Base-by-base conservation (phyloP, 2,888 invertebrate genomes). In the Xestia c-nigrum region DNA sequence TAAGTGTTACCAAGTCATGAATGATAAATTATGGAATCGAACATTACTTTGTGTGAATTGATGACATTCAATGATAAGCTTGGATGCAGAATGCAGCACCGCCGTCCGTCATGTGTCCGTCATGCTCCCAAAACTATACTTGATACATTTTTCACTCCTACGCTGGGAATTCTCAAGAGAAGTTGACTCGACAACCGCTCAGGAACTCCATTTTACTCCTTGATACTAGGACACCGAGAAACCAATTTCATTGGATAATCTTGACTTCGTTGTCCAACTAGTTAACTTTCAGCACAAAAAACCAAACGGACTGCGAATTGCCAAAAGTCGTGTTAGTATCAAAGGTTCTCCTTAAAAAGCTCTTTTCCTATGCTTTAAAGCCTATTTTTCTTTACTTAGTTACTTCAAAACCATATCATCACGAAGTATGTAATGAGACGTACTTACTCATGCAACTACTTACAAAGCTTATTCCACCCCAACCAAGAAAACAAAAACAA, bases 401-500 rank as follows among this genome's bases (percentile, higher is more conserved):
- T 16, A 24, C 5, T 76, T 50, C 31, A 21, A 76, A 63, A 76
- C 19, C 10, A 52, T 21, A 38, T 72, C 10, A 9, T 24, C 7
- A 55, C 31, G 12, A 46, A 46, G 14, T 5, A 46, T 65, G 46
- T 81, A 52, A 65, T 80, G 5, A 16, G 14, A n/a, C 16, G 5
- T 21, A 50, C 14, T 65, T 38, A 7, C n/a, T 31, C n/a, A 16
- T 47, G 47, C 81, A 64, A n/a, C 21, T 65, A 50, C 19, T 16
- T 65, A 57, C 19, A 16, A 16, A 61, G 40, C 38, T 6, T 63
- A 55, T 73, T 63, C 52, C 59, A 55, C 19, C 50, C 52, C 52
- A 73, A 59, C 66, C 71, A 66, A 73, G 65, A 81, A 85, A 85
- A 85, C 81, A 76, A 81, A 86, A 76, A 81, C 72, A 74, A 76